Evolutionary conservation across 2,888 invertebrate genomes (phyloP).

Genomic region (Harpagoxenus sublaevis): DNA sequence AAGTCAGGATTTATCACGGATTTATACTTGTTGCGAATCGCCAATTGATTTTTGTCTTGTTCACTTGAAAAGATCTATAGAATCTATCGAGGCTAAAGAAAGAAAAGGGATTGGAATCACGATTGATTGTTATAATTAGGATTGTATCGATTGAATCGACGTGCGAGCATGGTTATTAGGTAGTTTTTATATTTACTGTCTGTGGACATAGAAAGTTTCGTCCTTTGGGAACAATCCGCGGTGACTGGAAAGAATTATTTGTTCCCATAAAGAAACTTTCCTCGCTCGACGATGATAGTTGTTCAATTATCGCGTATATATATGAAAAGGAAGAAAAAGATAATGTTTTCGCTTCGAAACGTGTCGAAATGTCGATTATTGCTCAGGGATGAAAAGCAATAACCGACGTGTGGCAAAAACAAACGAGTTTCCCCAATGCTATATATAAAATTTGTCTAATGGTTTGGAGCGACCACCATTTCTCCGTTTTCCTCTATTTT

Average conservation of each 20-base stretch:
- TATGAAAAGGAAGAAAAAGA: not conserved
- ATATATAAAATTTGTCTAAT: conserved; percentile 85
- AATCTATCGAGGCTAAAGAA: not conserved
- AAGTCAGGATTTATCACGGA: not conserved
- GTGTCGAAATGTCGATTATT: conserved; percentile 65
- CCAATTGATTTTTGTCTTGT: not conserved
- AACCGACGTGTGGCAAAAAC: conserved; percentile 67
- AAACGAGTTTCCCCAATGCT: conserved; percentile 76
- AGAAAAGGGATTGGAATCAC: not conserved
- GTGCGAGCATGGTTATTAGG: not conserved
- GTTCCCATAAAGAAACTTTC: conserved; percentile 8
- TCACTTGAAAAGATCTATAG: not conserved
- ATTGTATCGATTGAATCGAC: not conserved
- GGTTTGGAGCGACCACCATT: conserved; percentile 76
- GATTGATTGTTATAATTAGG: not conserved
- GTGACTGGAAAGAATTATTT: conserved; percentile 25
- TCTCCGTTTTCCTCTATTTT: conserved; percentile 70
- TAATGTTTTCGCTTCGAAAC: conserved; percentile 27
- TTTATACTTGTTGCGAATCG: conserved; percentile 3
- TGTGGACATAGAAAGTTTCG: not conserved
- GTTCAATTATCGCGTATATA: conserved; percentile 26
- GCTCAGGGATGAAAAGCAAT: conserved; percentile 59
- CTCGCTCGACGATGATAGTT: not conserved
- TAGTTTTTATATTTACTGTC: not conserved
- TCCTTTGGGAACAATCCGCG: not conserved